A percentile compares a stretch with the other conserved stretches of the same genome.
phyloP scores from a whole-genome alignment of 2,797 vertebrate genomes.

The Pseudocheirus occidentalis region DNA sequence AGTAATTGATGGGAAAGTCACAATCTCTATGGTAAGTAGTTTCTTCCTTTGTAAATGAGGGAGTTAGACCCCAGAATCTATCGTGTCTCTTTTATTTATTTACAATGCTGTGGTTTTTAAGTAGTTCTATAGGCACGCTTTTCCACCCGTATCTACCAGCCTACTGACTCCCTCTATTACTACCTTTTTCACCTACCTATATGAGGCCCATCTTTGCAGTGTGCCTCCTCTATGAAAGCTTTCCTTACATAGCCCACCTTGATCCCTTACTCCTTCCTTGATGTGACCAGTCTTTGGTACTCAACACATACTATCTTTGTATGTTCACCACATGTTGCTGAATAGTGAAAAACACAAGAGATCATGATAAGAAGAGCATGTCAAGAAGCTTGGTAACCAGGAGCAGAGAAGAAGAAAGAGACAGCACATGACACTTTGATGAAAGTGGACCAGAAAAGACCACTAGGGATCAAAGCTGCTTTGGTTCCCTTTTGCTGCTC shows the following conservation, averaged over 20 bases:
- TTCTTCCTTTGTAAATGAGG: background rate
- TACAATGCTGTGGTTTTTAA: background rate
- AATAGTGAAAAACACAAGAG: slow-evolving; percentile 25
- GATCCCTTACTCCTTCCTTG: background rate
- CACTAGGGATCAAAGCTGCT: slow-evolving; percentile 37
- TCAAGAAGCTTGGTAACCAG: slow-evolving; percentile 48
- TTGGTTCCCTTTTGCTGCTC: slow-evolving; percentile 28
- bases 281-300: background rate
- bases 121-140: background rate
- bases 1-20: background rate
- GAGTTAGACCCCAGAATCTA: background rate
- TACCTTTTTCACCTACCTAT: background rate
- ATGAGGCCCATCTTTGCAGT: background rate
- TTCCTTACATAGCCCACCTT: background rate
- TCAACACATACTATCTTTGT: slow-evolving; percentile 50
- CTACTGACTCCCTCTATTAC: background rate
- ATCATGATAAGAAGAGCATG: slow-evolving; percentile 37
- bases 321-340: slow-evolving; percentile 36
- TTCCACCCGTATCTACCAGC: background rate
- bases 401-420: slow-evolving; percentile 55
- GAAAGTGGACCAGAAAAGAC: slow-evolving; percentile 25
- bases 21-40: background rate
- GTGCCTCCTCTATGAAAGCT: background rate
- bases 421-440: slow-evolving; percentile 3
- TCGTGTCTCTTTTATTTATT: background rate